A percentile compares a stretch with the other conserved stretches of the same genome.
These are phyloP conservation scores for Parochlus steinenii DNA, from an alignment of 2,888 invertebrate species.

Conservation along the genomic window DNA sequence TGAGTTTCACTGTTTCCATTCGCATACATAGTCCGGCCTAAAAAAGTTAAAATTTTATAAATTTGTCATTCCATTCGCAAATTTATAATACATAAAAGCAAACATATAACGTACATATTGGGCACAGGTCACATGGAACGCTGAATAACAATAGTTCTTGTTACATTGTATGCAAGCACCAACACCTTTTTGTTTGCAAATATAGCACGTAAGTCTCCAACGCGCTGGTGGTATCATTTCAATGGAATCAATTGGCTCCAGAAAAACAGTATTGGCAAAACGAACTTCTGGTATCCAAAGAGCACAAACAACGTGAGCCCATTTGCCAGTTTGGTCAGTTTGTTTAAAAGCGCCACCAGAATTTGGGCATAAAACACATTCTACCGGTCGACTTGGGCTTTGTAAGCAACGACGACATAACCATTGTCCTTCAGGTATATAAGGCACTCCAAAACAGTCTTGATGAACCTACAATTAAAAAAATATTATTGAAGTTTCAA, in stretches of 20 bases:
- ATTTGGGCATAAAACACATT: constrained; percentile 96
- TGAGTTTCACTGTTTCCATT: constrained; percentile 72
- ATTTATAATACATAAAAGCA: background rate
- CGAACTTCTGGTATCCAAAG: constrained; percentile 98
- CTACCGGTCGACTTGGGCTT: constrained; percentile 88
- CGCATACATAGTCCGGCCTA: constrained; percentile 77
- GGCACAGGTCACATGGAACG: constrained; percentile 98
- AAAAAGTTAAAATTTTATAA: no score
- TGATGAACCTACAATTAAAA: no score
- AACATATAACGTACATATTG: constrained; percentile 60
- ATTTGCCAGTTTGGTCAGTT: constrained; percentile 76
- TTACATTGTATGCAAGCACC: constrained; percentile 99
- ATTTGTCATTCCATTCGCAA: no score
- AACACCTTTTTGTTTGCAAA: constrained; percentile 81
- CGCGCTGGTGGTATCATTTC: constrained; percentile 90
- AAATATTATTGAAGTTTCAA: constrained; percentile 1
- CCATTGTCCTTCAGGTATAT: constrained; percentile 97
- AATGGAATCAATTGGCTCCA: constrained; percentile 96
- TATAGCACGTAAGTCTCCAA: constrained; percentile 92
- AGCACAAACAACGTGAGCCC: constrained; percentile 99
- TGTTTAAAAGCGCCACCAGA: constrained; percentile 98
- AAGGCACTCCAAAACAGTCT: constrained; percentile 41
- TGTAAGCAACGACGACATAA: constrained; percentile 89
- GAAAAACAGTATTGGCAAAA: constrained; percentile 93
- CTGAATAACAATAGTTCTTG: constrained; percentile 88